Evolutionary conservation across 2,113 vertebrate species (phyloP).

Genomic region (Lasiurus borealis): DNA sequence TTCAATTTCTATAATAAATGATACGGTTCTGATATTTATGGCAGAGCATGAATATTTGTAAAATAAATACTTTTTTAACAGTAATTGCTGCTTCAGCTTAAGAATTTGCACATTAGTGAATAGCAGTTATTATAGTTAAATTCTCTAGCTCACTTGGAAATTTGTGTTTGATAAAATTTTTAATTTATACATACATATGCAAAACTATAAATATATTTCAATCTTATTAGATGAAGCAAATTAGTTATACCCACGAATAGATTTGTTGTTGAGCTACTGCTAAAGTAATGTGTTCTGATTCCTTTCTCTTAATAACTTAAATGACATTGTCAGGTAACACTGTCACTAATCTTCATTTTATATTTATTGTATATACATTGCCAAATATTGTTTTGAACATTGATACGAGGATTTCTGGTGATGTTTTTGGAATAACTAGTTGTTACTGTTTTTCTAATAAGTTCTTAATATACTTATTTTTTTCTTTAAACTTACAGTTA

Average conservation of each 20-base stretch:
- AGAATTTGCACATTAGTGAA: background rate
- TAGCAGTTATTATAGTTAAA: conserved; percentile 12
- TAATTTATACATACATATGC: background rate
- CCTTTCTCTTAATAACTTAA: background rate
- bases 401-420: conserved; percentile 27
- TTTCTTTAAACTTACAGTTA: conserved; percentile 36
- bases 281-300: conserved; percentile 12
- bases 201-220: background rate
- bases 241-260: background rate
- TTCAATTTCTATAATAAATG: background rate
- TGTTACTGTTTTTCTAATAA: conserved; percentile 31
- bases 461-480: background rate
- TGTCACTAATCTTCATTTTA: background rate
- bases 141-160: background rate
- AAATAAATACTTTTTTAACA: conserved; percentile 10
- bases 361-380: background rate
- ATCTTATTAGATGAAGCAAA: conserved; percentile 4
- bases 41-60: background rate
- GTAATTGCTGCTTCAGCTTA: conserved; percentile 39
- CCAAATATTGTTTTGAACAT: conserved; percentile 13
- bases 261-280: conserved; percentile 25
- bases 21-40: background rate
- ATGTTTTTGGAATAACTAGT: background rate
- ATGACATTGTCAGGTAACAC: background rate
- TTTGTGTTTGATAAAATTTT: conserved; percentile 47